Base-by-base conservation (phyloP, 2,797 vertebrate genomes). In the Denticeps clupeoides region DNA sequence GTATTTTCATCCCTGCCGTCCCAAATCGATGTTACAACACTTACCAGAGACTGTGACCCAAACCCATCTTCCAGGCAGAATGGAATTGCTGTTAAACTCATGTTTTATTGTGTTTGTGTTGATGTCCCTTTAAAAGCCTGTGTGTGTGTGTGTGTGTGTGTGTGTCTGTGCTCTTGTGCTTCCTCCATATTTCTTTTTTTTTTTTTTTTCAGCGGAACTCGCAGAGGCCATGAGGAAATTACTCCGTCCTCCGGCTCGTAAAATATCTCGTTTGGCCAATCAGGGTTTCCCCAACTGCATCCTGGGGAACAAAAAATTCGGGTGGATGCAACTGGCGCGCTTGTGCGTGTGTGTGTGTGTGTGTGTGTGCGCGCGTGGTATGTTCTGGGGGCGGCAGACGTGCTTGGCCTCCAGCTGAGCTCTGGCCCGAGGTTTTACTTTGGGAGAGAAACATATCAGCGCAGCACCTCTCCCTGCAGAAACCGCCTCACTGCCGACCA, bases 211-310 rank as follows among this genome's bases (percentile, higher is more conserved):
- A 82, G 74, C 74, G 69, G 74, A 84, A 77, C 71, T 72, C 57
- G 77, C 41, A 78, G 77, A 84, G 78, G 69, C 75, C 41, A 72
- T 74, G 79, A 84, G 85, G 87, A 86, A 86, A 88, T 87, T 71
- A 73, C 83, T 77, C 75, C 69, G 82, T 74, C 77, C 81, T 84
- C 74, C 60, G 69, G 79, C 80, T 84, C 67, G 68, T 85, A 84
- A n/a, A 85, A 85, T 82, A 80, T 75, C 78, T 80, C 74, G 69
- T 75, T n/a, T n/a, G n/a, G n/a, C 69, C 71, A 81, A 83, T 83
- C 81, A 80, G 75, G 75, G 70, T 68, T 71, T 75, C 55, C 72
- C 62, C 68, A 54, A 67, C 65, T 65, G 50, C 37, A 62, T 68
- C 58, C 63, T 53, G 55, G 64, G 58, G 58, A 56, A 51, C 46